Percentiles rank a stretch among this genome's conserved stretches.
phyloP scores from a whole-genome alignment of 2,888 invertebrate genomes.

The Drosophila leonis region DNA sequence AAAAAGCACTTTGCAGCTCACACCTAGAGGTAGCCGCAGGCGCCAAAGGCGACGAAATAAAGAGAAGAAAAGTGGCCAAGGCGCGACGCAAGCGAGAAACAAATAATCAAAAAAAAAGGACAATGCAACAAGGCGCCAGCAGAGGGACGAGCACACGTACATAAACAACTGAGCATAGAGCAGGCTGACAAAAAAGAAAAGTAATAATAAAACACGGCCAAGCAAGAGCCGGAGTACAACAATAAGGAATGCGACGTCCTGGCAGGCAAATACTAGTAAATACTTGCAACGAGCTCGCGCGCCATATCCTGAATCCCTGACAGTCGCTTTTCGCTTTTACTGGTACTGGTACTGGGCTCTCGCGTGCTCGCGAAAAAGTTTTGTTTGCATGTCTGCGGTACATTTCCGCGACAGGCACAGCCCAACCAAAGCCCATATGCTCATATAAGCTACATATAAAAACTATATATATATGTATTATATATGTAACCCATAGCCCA shows the following conservation, averaged over 20 bases:
- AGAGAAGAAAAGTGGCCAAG: conserved; percentile 50
- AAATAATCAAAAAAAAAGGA: conserved; percentile 39
- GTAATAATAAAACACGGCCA: conserved; percentile 75
- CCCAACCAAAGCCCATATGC: conserved; percentile 42
- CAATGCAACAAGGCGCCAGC: conserved; percentile 63
- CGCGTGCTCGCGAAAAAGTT: conserved; percentile 69
- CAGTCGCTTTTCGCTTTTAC: conserved; percentile 30
- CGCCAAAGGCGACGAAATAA: conserved; percentile 20
- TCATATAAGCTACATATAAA: conserved; percentile 26
- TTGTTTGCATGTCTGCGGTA: conserved; percentile 82
- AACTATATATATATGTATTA: not conserved
- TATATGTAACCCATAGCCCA: conserved; percentile 2
- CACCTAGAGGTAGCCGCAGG: conserved; percentile 32
- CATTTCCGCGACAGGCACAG: conserved; percentile 82
- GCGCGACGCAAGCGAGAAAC: conserved; percentile 40
- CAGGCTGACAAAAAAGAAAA: conserved; percentile 51
- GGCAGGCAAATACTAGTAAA: conserved; percentile 47
- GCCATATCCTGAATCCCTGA: conserved; percentile 40
- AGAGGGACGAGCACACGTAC: conserved; percentile 46
- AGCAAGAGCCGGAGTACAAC: conserved; percentile 32
- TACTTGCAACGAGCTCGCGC: conserved; percentile 36
- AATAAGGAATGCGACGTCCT: conserved; percentile 19
- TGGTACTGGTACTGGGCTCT: conserved; percentile 20
- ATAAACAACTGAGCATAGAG: conserved; percentile 76
- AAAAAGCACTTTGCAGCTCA: conserved; percentile 73